phyloP scores from a whole-genome alignment of 2,113 vertebrate species.

The Mohoua ochrocephala region DNA sequence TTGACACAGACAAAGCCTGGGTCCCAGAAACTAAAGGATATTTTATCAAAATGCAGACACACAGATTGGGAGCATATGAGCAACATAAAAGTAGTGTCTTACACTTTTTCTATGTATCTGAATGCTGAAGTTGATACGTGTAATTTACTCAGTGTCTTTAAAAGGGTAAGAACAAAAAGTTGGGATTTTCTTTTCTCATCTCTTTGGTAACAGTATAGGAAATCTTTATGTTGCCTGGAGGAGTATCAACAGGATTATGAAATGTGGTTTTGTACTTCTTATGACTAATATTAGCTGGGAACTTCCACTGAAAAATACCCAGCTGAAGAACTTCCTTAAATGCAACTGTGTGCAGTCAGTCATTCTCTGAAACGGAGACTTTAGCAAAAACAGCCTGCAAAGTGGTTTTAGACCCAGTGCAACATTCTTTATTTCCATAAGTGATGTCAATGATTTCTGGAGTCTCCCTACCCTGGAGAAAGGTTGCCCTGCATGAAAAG shows the following conservation, averaged over 20 bases:
- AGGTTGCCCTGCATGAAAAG: background rate
- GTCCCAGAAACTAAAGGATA: background rate
- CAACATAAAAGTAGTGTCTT: background rate
- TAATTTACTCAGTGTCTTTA: background rate
- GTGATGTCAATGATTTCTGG: background rate
- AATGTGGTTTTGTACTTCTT: background rate
- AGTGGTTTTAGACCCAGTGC: background rate
- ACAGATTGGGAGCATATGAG: background rate
- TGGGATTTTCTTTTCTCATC: slow-evolving; percentile 21
- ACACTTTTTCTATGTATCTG: background rate
- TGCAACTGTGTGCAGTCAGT: slow-evolving; percentile 48
- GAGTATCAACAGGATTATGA: slow-evolving; percentile 22
- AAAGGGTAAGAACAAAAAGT: background rate
- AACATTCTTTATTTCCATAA: background rate
- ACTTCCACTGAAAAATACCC: slow-evolving; percentile 80
- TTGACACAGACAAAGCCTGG: background rate
- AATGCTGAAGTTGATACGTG: background rate
- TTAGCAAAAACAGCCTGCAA: slow-evolving; percentile 60
- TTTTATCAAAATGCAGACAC: background rate
- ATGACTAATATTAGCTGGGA: slow-evolving; percentile 69
- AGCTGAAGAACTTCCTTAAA: slow-evolving; percentile 74
- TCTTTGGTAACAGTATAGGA: background rate
- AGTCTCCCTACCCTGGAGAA: background rate
- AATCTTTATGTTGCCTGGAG: background rate
- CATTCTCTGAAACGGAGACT: slow-evolving; percentile 22